Conservation (phyloP, 1,140 invertebrate genomes). For the Danaus melanippus region DNA sequence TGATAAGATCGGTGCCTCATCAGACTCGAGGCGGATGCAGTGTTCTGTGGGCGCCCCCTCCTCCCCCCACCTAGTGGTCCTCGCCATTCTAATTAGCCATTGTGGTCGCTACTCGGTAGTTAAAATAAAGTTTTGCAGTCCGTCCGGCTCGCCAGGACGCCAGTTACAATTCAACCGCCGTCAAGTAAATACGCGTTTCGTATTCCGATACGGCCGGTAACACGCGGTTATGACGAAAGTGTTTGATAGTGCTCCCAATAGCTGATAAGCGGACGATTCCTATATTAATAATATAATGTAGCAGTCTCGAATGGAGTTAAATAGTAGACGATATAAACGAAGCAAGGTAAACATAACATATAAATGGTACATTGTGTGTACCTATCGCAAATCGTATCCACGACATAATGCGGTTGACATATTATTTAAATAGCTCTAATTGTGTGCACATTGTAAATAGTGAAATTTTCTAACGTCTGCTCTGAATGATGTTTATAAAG, state of each 20-base stretch:
- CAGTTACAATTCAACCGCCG: constrained; percentile 54
- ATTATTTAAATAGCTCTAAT: constrained; percentile 18
- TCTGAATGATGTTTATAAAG: constrained; percentile 21
- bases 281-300: too few relatives aligned
- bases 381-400: constrained; percentile 1
- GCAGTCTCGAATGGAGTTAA: too few relatives aligned
- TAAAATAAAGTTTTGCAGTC: constrained; percentile 43
- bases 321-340: too few relatives aligned
- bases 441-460: constrained; percentile 6
- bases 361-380: constrained; percentile 1
- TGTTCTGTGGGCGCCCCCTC: constrained; percentile 59
- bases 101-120: constrained; percentile 58
- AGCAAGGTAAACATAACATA: constrained; percentile 23
- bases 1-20: constrained; percentile 42
- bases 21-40: constrained; percentile 60
- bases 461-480: constrained; percentile 15
- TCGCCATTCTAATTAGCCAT: constrained; percentile 71
- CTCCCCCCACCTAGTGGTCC: constrained; percentile 41
- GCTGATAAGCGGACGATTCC: constrained; percentile 27
- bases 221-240: constrained; percentile 59
- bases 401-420: constrained; percentile 19
- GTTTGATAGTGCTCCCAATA: constrained; percentile 47
- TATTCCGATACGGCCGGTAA: constrained; percentile 12
- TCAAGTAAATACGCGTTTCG: constrained; percentile 36
- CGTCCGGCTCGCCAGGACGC: constrained; percentile 35